These are phyloP conservation scores for Stichopus chloronotus DNA, from an alignment of 35 echinoderm and acorn worm genomes.

Conservation along the genomic window DNA sequence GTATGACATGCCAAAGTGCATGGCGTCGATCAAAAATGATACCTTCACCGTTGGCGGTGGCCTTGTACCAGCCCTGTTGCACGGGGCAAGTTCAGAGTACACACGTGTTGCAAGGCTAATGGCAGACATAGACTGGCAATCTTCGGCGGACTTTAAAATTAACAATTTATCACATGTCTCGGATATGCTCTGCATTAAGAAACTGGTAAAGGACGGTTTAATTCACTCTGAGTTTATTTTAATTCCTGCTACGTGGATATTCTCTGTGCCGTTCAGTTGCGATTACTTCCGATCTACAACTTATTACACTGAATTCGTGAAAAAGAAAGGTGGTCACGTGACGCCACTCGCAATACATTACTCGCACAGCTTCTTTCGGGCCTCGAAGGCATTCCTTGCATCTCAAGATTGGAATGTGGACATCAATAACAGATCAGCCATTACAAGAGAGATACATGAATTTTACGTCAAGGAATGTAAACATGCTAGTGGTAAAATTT, in stretches of 20 bases:
- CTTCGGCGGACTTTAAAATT: not conserved
- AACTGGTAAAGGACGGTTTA: not conserved
- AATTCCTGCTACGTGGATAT: not conserved
- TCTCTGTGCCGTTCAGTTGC: not conserved
- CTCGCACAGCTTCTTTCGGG: slow-evolving; percentile 4
- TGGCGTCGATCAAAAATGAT: not conserved
- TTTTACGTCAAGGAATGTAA: too few relatives aligned
- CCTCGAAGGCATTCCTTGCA: not conserved
- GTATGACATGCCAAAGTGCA: not conserved
- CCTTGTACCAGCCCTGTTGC: not conserved
- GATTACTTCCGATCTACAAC: not conserved
- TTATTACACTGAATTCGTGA: too few relatives aligned
- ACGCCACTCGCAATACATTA: slow-evolving; percentile 12
- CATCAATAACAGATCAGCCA: too few relatives aligned
- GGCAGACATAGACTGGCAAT: not conserved
- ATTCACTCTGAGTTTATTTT: not conserved
- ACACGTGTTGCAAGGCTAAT: not conserved
- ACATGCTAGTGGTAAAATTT: too few relatives aligned
- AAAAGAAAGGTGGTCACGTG: not conserved
- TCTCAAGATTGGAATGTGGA: too few relatives aligned
- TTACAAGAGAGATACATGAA: too few relatives aligned
- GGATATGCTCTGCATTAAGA: not conserved
- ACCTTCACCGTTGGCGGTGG: not conserved
- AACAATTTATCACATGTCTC: not conserved
- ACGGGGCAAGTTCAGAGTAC: not conserved